Evolutionary conservation across 2,113 vertebrate genomes (phyloP).

Genomic region (Sminthopsis crassicaudata): DNA sequence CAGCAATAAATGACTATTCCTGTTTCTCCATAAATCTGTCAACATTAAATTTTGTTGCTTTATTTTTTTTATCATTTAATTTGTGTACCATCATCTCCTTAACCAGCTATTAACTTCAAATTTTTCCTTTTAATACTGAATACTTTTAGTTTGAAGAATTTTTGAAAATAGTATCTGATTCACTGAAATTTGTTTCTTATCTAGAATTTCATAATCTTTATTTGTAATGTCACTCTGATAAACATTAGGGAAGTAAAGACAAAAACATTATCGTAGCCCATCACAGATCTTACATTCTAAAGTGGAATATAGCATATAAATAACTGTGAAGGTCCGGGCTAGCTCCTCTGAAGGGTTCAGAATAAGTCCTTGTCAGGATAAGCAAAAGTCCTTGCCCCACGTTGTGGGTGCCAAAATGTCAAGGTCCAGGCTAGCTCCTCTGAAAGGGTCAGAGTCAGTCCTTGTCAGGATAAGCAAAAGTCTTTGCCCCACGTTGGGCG

Average conservation of each 20-base stretch:
- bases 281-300: not conserved
- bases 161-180: not conserved
- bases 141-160: not conserved
- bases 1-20: not conserved
- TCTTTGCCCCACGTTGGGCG: too few species aligned
- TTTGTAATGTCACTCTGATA: not conserved
- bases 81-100: not conserved
- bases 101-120: not conserved
- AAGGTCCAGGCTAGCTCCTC: too few species aligned
- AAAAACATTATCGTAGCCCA: not conserved
- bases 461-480: too few species aligned
- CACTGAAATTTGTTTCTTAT: not conserved
- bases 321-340: too few species aligned
- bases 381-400: too few species aligned
- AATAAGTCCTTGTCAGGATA: too few species aligned
- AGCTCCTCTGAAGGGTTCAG: too few species aligned
- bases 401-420: too few species aligned
- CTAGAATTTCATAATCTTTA: not conserved
- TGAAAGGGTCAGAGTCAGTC: too few species aligned
- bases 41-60: not conserved
- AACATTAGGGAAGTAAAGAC: not conserved
- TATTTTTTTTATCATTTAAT: not conserved
- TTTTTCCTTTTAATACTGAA: not conserved
- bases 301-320: not conserved
- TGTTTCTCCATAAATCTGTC: not conserved